Base-by-base conservation (phyloP, 2,888 invertebrate species). In the Diabrotica balteata region DNA sequence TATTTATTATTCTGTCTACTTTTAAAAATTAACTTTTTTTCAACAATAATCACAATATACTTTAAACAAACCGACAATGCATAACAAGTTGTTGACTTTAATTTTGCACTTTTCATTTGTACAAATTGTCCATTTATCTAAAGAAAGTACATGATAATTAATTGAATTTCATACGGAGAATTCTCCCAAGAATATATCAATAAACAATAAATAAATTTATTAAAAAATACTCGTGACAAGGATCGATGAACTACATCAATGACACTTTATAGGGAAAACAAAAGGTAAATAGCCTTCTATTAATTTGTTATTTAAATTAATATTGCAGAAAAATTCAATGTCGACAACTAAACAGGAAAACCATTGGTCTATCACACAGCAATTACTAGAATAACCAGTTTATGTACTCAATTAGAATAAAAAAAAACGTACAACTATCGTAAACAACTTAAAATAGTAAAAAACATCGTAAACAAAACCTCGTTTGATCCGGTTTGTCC, bases 291-390 rank as follows among this genome's bases (percentile, higher is more conserved):
- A 42, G 62, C 67, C 63, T 67, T 61, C 11, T 44, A 53, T 53
- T 62, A 47, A 62, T 67, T 67, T 67, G 63, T 63, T 59, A 59
- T 67, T 67, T 59, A 63, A 67, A 67, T 67, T 11, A 63, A 59
- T 59, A 17, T 9, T 42, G 58, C 46, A 58, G 58, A 66, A 66
- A 66, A 63, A 53, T 45, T 62, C 66, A 66, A 61, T 66, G 66
- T 58, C 66, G 50, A 50, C 63, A 9, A 45, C 49, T 50, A 57
- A 57, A 42, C 57, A 57, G 63, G 50, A 63, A 63, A 63, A 63
- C 50, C 50, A 63, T 63, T 42, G 22, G 9, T 63, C 63, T 63
- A 63, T 42, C 57, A 57, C 49, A 49, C 49, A 52, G 22, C 9
- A 11, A 11, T 51, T 8, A 51, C 8, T 22, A 17, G 32, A 32